Base-by-base conservation (phyloP, 2,888 invertebrate species). In the Caenorhabditis sinica region DNA sequence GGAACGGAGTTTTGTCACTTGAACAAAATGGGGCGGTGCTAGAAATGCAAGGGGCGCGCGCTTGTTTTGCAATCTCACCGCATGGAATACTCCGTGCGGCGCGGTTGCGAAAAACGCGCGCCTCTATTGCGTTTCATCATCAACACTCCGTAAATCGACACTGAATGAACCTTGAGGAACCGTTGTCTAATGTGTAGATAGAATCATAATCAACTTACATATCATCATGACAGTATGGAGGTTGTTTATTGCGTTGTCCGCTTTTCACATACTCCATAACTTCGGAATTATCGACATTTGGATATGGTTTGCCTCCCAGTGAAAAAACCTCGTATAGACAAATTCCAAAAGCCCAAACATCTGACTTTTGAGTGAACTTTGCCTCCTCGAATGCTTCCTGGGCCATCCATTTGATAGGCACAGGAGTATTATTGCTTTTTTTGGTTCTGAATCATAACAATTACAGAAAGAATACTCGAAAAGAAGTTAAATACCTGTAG, bases 381-480 rank as follows among this genome's bases (percentile, higher is more conserved):
- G 97, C 95, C 0, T 84, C 60, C 93, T 96, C 96, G 51, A 98
- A 94, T 0, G 98, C 97, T 93, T 98, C 98, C 0, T 97, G 97
- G 0, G 98, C 97, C 98, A 98, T 98, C 98, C 98, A 98, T 94
- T 98, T 97, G 28, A 98, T 96, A 0, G 98, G 98, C 86, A 98
- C 94, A 51, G 79, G n/a, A 20, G 36, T 36, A 1, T 72, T 60
- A 17, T 66, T 83, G 53, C 49, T 61, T 0, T 49, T 63, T 17
- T 40, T 75, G 9, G 30, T 68, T 40, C 77, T 74, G 65, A 74
- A 60, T 23, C 9, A 53, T 53, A n/a, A n/a, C n/a, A n/a, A n/a
- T n/a, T n/a, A n/a, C n/a, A n/a, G n/a, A n/a, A n/a, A n/a, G n/a
- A n/a, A n/a, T 15, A 1, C 30, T 28, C 49, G 11, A 72, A 53